Base-by-base conservation (phyloP, 1,140 invertebrate genomes). In the Bombyx mandarina region DNA sequence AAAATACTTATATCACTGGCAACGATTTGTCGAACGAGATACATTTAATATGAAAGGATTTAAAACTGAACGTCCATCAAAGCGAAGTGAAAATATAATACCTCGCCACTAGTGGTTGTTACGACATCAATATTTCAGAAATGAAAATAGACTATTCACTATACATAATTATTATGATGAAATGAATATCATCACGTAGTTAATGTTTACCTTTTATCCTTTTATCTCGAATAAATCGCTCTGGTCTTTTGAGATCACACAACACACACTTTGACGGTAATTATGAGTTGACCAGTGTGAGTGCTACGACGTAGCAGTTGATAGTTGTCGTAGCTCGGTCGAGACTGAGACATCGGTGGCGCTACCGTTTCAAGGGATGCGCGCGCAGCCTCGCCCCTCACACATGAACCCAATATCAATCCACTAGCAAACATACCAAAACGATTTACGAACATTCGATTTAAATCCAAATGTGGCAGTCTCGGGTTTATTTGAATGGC, bases 321-420 rank as follows among this genome's bases (percentile, higher is more conserved):
- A 62, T 65, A 72, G 69, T 67, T 61, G 45, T 75, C 74, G 82
- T 81, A 79, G 73, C 70, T 68, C 70, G 69, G 59, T 65, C 67
- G 69, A 70, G 78, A 86, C 82, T 86, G 76, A 78, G 66, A 61
- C 69, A 58, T 55, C 73, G 68, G 76, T 82, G 82, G 67, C 65
- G 66, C 70, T 69, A 72, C 67, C 58, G 57, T 54, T 60, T 63
- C 74, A 76, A 69, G 65, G 67, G 57, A 22, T 83, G 82, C 82
- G 80, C 80, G 82, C 82, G 80, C 82, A 86, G 68, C 77, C 73
- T 75, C 79, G 73, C 80, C 82, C 78, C 77, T 71, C 72, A 78
- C 73, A 77, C 71, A 65, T 76, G 70, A 73, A 82, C 75, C 76
- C 79, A 70, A 86, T 86, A 86, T 78, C 79, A 83, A 86, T 86